Conservation (phyloP, 2,888 invertebrate genomes). For the Xestobium rufovillosum region DNA sequence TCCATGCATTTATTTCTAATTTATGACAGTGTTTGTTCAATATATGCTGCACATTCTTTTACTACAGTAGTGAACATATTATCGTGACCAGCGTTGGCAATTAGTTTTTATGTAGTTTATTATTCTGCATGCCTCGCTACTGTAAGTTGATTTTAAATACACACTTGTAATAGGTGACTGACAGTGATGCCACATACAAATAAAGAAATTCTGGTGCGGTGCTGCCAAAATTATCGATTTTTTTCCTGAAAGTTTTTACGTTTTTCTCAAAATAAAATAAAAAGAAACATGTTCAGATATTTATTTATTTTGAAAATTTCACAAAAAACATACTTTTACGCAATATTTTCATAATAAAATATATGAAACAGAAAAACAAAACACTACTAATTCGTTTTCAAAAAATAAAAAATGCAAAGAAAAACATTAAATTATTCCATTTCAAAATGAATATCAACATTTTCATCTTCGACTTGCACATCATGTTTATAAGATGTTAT, state of each 20-base stretch:
- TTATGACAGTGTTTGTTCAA: too few relatives aligned
- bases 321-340: background rate
- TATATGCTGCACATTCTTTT: too few relatives aligned
- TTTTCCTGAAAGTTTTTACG: background rate
- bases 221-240: conserved; percentile 2
- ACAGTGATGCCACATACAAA: background rate
- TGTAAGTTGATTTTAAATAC: too few relatives aligned
- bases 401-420: conserved; percentile 3
- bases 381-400: too few relatives aligned
- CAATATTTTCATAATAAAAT: too few relatives aligned
- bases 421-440: conserved; percentile 6
- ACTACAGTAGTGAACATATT: too few relatives aligned
- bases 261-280: background rate
- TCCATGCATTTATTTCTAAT: too few relatives aligned
- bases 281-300: background rate
- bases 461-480: conserved; percentile 9
- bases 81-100: too few relatives aligned
- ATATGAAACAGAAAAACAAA: too few relatives aligned
- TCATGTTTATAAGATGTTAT: conserved; percentile 10
- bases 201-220: background rate
- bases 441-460: conserved; percentile 9
- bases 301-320: background rate
- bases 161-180: background rate
- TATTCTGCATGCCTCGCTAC: too few relatives aligned
- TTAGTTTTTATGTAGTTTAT: too few relatives aligned